Percentiles rank a stretch among this genome's conserved stretches.
These are phyloP conservation scores for Panzeria rudis DNA, from an alignment of 2,888 invertebrate genomes.

Conservation along the genomic window DNA sequence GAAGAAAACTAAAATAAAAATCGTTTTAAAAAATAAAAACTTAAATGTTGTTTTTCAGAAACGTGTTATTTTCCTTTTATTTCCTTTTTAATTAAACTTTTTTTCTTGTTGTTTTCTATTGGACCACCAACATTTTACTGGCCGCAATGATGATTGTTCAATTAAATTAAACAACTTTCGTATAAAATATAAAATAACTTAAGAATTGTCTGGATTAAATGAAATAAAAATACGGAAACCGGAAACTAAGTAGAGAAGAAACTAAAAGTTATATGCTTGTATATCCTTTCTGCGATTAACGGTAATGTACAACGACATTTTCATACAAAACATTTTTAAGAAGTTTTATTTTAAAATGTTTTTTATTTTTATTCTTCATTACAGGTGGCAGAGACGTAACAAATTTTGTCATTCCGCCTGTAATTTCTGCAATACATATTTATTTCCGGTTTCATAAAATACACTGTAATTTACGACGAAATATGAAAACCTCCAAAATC, in stretches of 20 bases:
- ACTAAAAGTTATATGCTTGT: constrained; percentile 25
- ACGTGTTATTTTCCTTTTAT: not conserved
- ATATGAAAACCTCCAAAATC: no score
- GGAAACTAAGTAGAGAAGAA: constrained; percentile 36
- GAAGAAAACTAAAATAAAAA: not conserved
- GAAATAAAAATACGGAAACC: constrained; percentile 32
- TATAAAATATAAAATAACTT: constrained; percentile 29
- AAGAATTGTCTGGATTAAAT: constrained; percentile 33
- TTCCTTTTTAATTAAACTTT: constrained; percentile 31
- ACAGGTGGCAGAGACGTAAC: not conserved
- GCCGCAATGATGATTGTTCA: constrained; percentile 23
- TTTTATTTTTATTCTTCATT: not conserved
- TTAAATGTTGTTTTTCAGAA: constrained; percentile 35
- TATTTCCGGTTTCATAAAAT: no score
- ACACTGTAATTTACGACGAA: no score
- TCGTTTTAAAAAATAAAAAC: not conserved
- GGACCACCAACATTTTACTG: constrained; percentile 1
- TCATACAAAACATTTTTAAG: not conserved
- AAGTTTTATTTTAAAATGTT: not conserved
- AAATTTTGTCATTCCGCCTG: not conserved
- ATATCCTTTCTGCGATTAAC: constrained; percentile 18
- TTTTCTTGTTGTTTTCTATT: not conserved
- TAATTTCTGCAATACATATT: not conserved
- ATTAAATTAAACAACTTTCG: constrained; percentile 36
- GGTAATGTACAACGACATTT: constrained; percentile 16